Base-by-base conservation (phyloP, 2,797 vertebrate genomes). In the Coendou prehensilis region DNA sequence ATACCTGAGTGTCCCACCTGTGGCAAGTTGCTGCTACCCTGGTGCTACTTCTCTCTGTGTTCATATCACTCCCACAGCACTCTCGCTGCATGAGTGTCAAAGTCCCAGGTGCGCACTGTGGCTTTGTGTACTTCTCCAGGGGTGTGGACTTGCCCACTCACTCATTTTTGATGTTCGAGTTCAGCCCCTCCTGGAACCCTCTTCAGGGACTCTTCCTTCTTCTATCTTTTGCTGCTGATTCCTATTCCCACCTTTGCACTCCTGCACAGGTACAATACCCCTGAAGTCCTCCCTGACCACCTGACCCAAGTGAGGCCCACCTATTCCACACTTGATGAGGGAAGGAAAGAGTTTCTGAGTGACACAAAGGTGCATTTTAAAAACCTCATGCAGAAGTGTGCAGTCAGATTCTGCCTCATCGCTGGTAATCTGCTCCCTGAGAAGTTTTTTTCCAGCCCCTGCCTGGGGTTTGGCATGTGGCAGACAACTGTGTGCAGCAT, bases 1-100 rank as follows among this genome's bases (percentile, higher is more conserved):
- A 33, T 0, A 0, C 9, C 26, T 9, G n/a, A 23, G n/a, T 3
- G 0, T 30, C 22, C 15, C 1, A 1, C 33, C 26, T 79, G 61
- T 22, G 30, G 18, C 14, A 4, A 4, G 33, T 6, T n/a, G 1
- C 6, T 14, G 13, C 15, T 28, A n/a, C 75, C 67, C 17, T 54
- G 33, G 18, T 13, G 52, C 56, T 50, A 54, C n/a, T 69, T 52
- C 26, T 63, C 79, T 69, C 20, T 67, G 41, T 15, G n/a, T 37
- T 47, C 67, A 26, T 1, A 11, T 61, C 22, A 2, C 17, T 79
- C 1, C 41, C 26, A 0, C 37, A 14, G 8, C 13, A 5, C 37
- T 18, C n/a, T 14, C 47, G 17, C 23, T 37, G 17, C 23, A 6
- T 9, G 2, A 1, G n/a, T 7, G 5, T 52, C 30, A 7, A 57